Evolutionary conservation across 2,113 vertebrate species (phyloP).

Genomic region (Carettochelys insculpta): DNA sequence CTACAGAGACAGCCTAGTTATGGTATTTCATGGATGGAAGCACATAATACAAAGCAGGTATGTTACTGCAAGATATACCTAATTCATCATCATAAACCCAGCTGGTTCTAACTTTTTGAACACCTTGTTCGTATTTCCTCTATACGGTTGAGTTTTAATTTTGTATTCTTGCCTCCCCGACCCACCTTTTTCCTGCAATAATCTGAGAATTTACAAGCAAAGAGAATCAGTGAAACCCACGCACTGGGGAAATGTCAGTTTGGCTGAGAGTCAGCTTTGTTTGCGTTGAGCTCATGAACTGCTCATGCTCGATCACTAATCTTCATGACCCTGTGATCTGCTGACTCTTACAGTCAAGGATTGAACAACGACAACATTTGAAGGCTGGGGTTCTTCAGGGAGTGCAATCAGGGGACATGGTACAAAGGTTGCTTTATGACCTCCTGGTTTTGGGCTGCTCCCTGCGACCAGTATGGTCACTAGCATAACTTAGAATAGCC

Average conservation of each 20-base stretch:
- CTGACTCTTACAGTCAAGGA: background rate
- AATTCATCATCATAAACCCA: background rate
- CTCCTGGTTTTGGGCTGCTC: conserved; percentile 27
- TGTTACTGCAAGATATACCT: background rate
- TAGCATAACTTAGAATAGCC: background rate
- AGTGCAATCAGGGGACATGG: background rate
- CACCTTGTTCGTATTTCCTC: background rate
- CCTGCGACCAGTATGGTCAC: background rate
- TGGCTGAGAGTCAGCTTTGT: background rate
- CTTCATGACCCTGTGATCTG: background rate
- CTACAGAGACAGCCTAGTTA: background rate
- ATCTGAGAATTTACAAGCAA: background rate
- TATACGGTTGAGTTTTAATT: background rate
- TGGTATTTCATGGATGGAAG: background rate
- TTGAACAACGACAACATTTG: background rate
- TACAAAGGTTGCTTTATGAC: background rate
- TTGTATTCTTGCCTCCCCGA: no score
- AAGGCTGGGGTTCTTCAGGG: background rate
- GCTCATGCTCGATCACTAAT: background rate
- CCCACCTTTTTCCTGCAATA: background rate
- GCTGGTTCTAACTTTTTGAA: background rate
- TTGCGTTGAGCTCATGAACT: conserved; percentile 1
- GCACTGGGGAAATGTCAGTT: background rate
- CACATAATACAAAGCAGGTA: background rate
- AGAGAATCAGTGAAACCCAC: background rate